Evolutionary conservation across 2,888 invertebrate species (phyloP).

Genomic region (Trissonchulus latispiculum): DNA sequence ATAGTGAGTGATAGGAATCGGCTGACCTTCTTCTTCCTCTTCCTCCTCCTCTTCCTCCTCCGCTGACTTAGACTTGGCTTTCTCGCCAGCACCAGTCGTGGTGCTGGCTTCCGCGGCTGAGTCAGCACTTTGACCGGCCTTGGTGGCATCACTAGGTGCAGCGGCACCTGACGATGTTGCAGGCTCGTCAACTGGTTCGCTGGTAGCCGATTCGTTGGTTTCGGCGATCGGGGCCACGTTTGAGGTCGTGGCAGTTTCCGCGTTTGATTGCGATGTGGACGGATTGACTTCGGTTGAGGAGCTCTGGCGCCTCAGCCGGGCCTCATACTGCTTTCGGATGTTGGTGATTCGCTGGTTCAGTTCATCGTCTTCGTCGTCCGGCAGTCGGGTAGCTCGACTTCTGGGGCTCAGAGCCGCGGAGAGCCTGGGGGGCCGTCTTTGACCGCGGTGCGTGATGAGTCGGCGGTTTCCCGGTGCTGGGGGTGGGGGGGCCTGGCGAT

Average conservation of each 20-base stretch:
- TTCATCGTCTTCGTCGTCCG: conserved; percentile 32
- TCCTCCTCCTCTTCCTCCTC: conserved; percentile 16
- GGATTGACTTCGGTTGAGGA: not conserved
- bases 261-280: not conserved
- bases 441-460: no score
- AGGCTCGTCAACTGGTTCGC: no score
- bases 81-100: not conserved
- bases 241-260: not conserved
- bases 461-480: no score
- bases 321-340: conserved; percentile 36
- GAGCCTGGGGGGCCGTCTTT: no score
- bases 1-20: not conserved
- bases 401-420: no score
- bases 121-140: no score
- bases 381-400: not conserved
- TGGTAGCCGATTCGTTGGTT: not conserved
- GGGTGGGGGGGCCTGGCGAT: not conserved
- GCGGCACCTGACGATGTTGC: not conserved
- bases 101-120: conserved; percentile 2
- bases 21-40: conserved; percentile 20
- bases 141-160: not conserved
- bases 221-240: not conserved
- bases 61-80: not conserved
- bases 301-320: not conserved
- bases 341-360: conserved; percentile 37